phyloP scores from a whole-genome alignment of 2,888 invertebrate genomes.

The Tipula helvola region DNA sequence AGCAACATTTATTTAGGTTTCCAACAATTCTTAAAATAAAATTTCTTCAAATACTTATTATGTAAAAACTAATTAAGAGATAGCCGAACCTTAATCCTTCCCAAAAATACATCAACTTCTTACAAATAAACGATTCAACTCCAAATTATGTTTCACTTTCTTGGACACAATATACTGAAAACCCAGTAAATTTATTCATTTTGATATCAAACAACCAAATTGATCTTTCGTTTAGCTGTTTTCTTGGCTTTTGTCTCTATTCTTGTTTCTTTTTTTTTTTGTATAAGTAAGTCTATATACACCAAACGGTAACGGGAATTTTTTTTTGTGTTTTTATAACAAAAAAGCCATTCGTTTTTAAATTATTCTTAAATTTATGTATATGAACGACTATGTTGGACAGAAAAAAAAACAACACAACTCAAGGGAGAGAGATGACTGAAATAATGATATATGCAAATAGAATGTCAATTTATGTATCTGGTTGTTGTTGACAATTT shows the following conservation, averaged over 20 bases:
- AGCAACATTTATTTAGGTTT: neutral
- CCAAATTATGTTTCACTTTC: neutral
- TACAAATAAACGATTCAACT: neutral
- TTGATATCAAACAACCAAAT: neutral
- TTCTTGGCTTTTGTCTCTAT: neutral
- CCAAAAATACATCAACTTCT: neutral
- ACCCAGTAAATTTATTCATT: neutral
- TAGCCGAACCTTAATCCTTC: neutral
- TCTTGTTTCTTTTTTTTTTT: too few species aligned
- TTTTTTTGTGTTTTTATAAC: neutral
- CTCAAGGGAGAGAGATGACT: neutral
- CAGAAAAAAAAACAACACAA: neutral
- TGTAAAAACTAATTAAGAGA: neutral
- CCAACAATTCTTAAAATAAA: neutral
- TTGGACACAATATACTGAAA: neutral
- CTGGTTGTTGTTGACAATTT: neutral
- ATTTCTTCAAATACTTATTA: neutral
- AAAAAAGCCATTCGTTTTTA: neutral
- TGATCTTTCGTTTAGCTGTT: neutral
- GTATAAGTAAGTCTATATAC: neutral
- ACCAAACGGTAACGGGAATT: neutral
- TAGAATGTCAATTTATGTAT: conserved; percentile 4
- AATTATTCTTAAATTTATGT: neutral
- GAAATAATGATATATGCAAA: neutral
- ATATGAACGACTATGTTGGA: neutral